Evolutionary conservation across 2,888 invertebrate genomes (phyloP).

Genomic region (Pheosia gnoma): DNA sequence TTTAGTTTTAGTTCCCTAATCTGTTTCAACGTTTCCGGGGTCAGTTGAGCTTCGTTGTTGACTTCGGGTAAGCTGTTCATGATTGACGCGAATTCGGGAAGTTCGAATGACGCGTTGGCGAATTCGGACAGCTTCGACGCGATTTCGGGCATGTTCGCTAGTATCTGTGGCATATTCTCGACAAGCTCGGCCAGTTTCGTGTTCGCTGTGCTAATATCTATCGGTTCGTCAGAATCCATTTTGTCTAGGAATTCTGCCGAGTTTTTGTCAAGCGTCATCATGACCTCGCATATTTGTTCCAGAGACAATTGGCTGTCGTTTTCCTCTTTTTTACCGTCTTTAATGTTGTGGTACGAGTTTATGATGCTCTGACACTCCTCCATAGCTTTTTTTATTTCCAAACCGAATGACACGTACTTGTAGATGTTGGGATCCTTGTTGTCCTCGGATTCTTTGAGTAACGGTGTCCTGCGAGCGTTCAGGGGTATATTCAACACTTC

Average conservation of each 20-base stretch:
- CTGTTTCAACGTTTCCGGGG: constrained; percentile 77
- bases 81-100: constrained; percentile 74
- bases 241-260: constrained; percentile 69
- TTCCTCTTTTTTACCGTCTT: constrained; percentile 50
- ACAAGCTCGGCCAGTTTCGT: constrained; percentile 68
- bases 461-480: constrained; percentile 54
- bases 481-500: constrained; percentile 60
- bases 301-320: constrained; percentile 57
- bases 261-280: constrained; percentile 73
- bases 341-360: constrained; percentile 68
- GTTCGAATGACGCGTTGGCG: constrained; percentile 66
- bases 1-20: constrained; percentile 73
- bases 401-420: constrained; percentile 71
- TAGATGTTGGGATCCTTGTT: constrained; percentile 64
- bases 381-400: constrained; percentile 78
- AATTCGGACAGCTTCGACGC: constrained; percentile 69
- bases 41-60: constrained; percentile 69
- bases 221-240: constrained; percentile 58
- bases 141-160: constrained; percentile 77
- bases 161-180: constrained; percentile 75
- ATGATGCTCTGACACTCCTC: constrained; percentile 79
- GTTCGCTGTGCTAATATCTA: constrained; percentile 58
- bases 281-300: constrained; percentile 73
- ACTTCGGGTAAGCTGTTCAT: constrained; percentile 71
- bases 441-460: constrained; percentile 30